These are phyloP conservation scores for Neodiprion pinetum DNA, from an alignment of 1,140 invertebrate species.

Conservation along the genomic window DNA sequence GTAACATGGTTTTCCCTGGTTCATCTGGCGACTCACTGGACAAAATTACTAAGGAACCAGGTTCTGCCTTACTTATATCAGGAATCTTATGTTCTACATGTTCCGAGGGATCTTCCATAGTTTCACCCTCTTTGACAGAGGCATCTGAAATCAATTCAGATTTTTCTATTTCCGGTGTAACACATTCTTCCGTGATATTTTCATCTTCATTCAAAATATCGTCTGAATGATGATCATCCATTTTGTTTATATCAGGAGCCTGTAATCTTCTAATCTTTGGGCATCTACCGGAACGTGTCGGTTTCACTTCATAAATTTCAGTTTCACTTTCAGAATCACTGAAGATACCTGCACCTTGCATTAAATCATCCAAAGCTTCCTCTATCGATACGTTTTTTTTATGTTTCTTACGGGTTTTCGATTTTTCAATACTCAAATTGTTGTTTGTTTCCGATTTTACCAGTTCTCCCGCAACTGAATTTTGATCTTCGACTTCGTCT, in stretches of 20 bases:
- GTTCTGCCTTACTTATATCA: conserved; percentile 48
- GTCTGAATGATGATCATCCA: conserved; percentile 30
- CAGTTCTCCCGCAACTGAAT: neutral
- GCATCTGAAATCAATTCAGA: neutral
- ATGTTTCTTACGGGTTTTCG: neutral
- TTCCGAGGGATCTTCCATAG: conserved; percentile 17
- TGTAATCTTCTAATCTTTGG: conserved; percentile 46
- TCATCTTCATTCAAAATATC: conserved; percentile 22
- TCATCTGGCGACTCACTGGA: conserved; percentile 50
- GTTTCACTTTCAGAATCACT: conserved; percentile 29
- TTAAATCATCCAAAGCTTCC: conserved; percentile 12
- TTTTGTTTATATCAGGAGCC: conserved; percentile 42
- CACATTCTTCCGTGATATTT: neutral
- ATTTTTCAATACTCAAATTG: conserved; percentile 10
- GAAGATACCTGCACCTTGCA: conserved; percentile 20
- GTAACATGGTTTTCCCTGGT: conserved; percentile 52
- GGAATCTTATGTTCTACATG: conserved; percentile 37
- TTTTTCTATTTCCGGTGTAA: neutral
- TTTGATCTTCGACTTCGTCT: conserved; percentile 9
- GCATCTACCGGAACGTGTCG: conserved; percentile 52
- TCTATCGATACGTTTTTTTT: conserved; percentile 5
- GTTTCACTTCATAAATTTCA: conserved; percentile 48
- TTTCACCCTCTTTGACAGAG: neutral
- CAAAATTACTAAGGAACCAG: conserved; percentile 57
- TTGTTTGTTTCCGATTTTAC: neutral